A percentile compares a stretch with the other conserved stretches of the same genome.
Evolutionary conservation across 1,140 invertebrate genomes (phyloP).

Genomic region (Fopius arisanus): DNA sequence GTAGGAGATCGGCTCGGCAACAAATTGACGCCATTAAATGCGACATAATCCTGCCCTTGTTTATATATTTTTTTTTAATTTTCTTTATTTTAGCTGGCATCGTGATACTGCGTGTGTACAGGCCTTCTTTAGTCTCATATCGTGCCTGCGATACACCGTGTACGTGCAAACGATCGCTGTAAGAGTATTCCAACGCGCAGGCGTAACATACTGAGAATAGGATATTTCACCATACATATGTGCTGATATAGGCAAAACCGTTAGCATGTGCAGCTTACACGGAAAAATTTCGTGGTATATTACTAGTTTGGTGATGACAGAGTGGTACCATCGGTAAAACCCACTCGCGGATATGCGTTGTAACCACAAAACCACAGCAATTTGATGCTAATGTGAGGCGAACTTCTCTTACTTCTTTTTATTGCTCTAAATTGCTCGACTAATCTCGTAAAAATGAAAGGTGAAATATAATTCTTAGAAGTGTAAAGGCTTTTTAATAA

Average conservation of each 20-base stretch:
- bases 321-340: constrained; percentile 10
- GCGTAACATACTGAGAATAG: not conserved
- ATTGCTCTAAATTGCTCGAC: not conserved
- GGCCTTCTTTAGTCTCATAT: constrained; percentile 15
- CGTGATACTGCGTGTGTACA: constrained; percentile 13
- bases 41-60: constrained; percentile 22
- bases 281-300: not conserved
- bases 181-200: constrained; percentile 30
- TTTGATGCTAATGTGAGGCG: not conserved
- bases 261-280: not conserved
- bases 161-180: constrained; percentile 23
- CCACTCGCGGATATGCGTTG: not conserved
- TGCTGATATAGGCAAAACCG: not conserved
- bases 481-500: not conserved
- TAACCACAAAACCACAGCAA: not conserved
- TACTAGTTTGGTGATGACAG: not conserved
- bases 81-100: not conserved
- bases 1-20: not conserved
- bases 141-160: not conserved
- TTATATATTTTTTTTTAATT: not conserved
- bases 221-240: not conserved
- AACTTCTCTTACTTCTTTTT: not conserved
- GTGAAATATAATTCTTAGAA: not conserved
- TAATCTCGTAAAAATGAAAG: not conserved
- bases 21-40: constrained; percentile 23